Percentiles rank a stretch among this genome's conserved stretches.
phyloP scores from a whole-genome alignment of 2,797 vertebrate genomes.

The Staurois parvus region DNA sequence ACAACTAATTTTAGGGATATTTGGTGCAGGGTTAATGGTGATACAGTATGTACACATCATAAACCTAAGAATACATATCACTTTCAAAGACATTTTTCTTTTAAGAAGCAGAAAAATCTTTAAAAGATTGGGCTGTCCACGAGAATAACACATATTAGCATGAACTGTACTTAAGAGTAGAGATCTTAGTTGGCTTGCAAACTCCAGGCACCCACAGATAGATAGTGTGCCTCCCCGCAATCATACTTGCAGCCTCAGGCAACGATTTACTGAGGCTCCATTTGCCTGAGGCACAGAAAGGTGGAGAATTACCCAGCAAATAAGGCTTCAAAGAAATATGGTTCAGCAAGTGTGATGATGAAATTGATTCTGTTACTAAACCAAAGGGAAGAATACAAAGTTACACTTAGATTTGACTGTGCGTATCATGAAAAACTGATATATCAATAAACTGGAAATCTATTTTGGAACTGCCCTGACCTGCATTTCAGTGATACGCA shows the following conservation, averaged over 20 bases:
- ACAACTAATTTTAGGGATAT: background rate
- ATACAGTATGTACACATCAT: background rate
- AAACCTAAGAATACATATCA: background rate
- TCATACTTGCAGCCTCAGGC: constrained; percentile 31
- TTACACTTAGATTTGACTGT: background rate
- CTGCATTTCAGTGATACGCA: background rate
- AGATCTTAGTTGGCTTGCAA: constrained; percentile 44
- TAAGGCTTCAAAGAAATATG: background rate
- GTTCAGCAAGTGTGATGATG: background rate
- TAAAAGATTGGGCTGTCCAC: constrained; percentile 21
- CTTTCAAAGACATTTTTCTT: background rate
- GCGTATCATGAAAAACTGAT: background rate
- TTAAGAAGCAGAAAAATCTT: constrained; percentile 23
- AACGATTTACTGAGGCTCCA: constrained; percentile 48
- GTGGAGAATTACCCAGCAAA: constrained; percentile 30
- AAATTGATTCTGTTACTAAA: constrained; percentile 30
- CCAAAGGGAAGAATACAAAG: background rate
- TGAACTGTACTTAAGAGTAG: constrained; percentile 36
- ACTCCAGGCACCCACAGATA: constrained; percentile 25
- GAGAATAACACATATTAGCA: constrained; percentile 32
- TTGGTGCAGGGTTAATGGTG: too few species aligned
- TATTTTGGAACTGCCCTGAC: background rate
- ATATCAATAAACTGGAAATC: background rate
- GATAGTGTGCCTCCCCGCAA: constrained; percentile 1
- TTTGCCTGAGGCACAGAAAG: constrained; percentile 26